Evolutionary conservation across 30 jellyfish, hydroid and myxozoan species (phyloP).

Genomic region (Catostylus mosaicus): DNA sequence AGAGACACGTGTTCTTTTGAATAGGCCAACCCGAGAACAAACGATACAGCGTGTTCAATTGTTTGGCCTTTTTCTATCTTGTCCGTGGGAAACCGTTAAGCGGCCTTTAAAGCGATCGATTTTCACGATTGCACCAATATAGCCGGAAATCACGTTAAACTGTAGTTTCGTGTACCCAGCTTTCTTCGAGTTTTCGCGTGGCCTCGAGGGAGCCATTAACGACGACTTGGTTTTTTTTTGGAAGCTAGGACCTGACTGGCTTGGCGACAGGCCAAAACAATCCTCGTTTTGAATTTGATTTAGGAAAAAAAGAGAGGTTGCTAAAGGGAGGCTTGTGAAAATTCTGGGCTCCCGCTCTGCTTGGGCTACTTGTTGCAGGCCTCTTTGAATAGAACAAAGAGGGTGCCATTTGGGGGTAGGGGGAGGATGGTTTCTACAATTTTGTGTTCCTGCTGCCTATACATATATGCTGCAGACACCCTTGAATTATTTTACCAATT

Average conservation of each 20-base stretch:
- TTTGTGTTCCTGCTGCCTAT: no score
- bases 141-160: background rate
- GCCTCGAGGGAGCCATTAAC: background rate
- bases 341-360: no score
- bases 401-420: no score
- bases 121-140: background rate
- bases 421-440: no score
- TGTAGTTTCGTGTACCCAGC: background rate
- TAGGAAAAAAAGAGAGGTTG: background rate
- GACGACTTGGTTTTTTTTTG: background rate
- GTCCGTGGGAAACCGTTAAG: constrained; percentile 18
- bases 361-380: no score
- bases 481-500: no score
- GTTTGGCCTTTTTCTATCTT: background rate
- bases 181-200: background rate
- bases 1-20: constrained; percentile 1
- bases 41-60: constrained; percentile 1
- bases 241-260: background rate
- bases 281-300: background rate
- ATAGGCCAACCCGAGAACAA: background rate
- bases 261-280: background rate
- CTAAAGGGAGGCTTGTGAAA: background rate
- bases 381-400: no score
- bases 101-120: background rate
- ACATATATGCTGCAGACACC: no score